Percentiles rank a stretch among this genome's conserved stretches.
These are phyloP conservation scores for Brachyopa scutellaris DNA, from an alignment of 2,888 invertebrate species.

Conservation along the genomic window DNA sequence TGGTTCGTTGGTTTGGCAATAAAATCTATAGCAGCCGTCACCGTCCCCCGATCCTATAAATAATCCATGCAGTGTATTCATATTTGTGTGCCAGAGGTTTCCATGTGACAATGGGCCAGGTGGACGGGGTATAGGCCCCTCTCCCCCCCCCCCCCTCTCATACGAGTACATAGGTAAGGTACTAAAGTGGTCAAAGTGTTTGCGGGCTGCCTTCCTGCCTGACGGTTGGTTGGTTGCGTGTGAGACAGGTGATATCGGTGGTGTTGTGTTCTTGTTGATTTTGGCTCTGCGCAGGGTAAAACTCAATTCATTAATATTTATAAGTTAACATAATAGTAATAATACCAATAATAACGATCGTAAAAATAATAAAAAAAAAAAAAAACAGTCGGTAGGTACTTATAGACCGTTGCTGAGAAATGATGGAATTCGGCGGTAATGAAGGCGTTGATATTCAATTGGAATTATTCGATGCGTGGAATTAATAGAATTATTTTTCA, in stretches of 20 bases:
- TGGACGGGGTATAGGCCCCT: conserved; percentile 1
- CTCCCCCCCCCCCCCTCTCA: too few relatives aligned
- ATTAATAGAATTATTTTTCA: conserved; percentile 68
- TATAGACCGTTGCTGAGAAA: conserved; percentile 45
- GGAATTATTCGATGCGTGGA: conserved; percentile 71
- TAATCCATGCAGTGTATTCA: conserved; percentile 52
- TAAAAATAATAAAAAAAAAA: too few relatives aligned
- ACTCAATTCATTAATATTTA: conserved; percentile 70
- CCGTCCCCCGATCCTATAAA: conserved; percentile 57
- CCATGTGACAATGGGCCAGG: conserved; percentile 49
- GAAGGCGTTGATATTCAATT: conserved; percentile 71
- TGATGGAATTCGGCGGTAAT: conserved; percentile 52
- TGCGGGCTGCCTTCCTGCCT: conserved; percentile 49
- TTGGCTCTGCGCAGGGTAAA: conserved; percentile 50
- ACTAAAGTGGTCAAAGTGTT: conserved; percentile 64
- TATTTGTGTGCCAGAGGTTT: conserved; percentile 14
- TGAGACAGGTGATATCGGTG: conserved; percentile 69
- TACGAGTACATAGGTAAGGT: background rate
- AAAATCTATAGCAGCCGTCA: conserved; percentile 72
- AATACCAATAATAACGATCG: conserved; percentile 70
- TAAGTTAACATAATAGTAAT: conserved; percentile 66
- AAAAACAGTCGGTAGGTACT: too few relatives aligned
- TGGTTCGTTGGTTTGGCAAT: conserved; percentile 73
- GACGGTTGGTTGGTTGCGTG: conserved; percentile 69
- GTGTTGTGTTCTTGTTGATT: conserved; percentile 58